Percentiles rank a stretch among this genome's conserved stretches.
These are phyloP conservation scores for Macrophya annulata DNA, from an alignment of 2,888 invertebrate genomes.

Conservation along the genomic window DNA sequence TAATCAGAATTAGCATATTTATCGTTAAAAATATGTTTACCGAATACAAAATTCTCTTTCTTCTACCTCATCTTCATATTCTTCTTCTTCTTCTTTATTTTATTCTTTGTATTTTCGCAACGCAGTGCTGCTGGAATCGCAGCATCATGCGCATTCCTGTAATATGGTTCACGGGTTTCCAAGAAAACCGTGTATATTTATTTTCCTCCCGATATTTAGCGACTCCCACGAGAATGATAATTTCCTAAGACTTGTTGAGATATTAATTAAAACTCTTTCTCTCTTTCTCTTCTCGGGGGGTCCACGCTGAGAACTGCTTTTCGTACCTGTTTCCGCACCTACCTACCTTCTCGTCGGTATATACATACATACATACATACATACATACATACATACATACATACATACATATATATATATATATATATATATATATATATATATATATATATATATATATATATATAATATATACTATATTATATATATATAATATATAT, in stretches of 20 bases:
- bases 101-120: conserved; percentile 19
- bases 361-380: background rate
- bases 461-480: background rate
- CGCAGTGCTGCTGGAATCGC: background rate
- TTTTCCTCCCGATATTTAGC: conserved; percentile 35
- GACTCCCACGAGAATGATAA: conserved; percentile 30
- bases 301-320: background rate
- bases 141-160: background rate
- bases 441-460: background rate
- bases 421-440: background rate
- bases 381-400: too few species aligned
- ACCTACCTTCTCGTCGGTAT: background rate
- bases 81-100: background rate
- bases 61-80: background rate
- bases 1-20: conserved; percentile 46
- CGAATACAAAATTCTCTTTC: conserved; percentile 26
- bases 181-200: conserved; percentile 14
- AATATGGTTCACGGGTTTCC: conserved; percentile 3
- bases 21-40: conserved; percentile 41
- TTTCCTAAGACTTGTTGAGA: conserved; percentile 23
- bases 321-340: background rate
- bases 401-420: background rate
- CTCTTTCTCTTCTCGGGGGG: conserved; percentile 43
- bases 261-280: conserved; percentile 43
- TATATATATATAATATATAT: background rate